A percentile compares a stretch with the other conserved stretches of the same genome.
Evolutionary conservation across 2,888 invertebrate species (phyloP).

Genomic region (Melinaea menophilus): DNA sequence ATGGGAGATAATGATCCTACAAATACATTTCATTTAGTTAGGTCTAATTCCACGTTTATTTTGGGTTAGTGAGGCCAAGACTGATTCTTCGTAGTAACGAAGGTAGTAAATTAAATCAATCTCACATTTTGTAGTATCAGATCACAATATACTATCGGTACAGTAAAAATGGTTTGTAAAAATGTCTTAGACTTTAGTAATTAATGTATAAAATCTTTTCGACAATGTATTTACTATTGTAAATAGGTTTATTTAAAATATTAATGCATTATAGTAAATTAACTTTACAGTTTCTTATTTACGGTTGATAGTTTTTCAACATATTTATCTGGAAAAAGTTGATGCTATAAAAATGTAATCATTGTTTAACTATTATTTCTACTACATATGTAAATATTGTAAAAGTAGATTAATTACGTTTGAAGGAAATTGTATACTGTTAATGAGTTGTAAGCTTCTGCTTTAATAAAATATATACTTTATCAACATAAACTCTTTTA

Average conservation of each 20-base stretch:
- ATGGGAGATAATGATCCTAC: constrained; percentile 46
- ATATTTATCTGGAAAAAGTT: constrained; percentile 63
- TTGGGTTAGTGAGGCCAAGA: constrained; percentile 72
- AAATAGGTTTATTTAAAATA: constrained; percentile 2
- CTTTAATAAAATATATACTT: constrained; percentile 69
- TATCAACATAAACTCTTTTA: constrained; percentile 36
- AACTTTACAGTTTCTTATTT: not conserved
- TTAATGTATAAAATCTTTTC: constrained; percentile 31
- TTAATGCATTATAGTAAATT: not conserved
- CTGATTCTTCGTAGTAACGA: constrained; percentile 51
- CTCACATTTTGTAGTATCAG: constrained; percentile 34
- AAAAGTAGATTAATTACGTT: constrained; percentile 55
- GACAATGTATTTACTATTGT: constrained; percentile 17
- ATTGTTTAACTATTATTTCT: constrained; percentile 43
- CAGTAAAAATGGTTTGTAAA: constrained; percentile 33
- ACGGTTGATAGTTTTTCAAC: not conserved
- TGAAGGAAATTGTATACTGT: constrained; percentile 71
- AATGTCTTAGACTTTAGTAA: constrained; percentile 19
- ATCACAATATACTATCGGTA: constrained; percentile 29
- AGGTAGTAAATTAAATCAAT: constrained; percentile 20
- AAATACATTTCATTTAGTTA: constrained; percentile 55
- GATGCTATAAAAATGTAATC: constrained; percentile 42
- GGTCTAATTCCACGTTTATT: constrained; percentile 54
- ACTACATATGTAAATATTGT: constrained; percentile 54
- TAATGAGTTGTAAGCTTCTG: constrained; percentile 69